Conservation (phyloP, 2,113 vertebrate species). For the Amazona vittata region DNA sequence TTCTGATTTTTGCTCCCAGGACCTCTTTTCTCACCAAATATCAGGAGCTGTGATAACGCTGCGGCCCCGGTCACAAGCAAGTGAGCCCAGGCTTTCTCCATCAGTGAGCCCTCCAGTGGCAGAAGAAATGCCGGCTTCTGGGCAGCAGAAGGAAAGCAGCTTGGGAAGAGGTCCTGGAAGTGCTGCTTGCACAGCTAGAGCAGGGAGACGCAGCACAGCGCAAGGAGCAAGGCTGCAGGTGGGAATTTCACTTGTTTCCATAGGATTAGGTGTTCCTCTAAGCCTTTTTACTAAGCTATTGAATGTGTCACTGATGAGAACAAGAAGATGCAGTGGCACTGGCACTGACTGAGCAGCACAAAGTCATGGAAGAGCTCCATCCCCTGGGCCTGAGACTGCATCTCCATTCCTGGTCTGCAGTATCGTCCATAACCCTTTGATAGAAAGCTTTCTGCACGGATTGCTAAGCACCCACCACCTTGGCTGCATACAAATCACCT, state of each 20-base stretch:
- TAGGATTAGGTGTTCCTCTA: neutral
- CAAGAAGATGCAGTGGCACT: neutral
- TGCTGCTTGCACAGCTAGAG: neutral
- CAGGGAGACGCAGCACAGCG: neutral
- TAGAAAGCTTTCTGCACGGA: neutral
- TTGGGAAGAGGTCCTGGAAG: neutral
- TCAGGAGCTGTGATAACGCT: neutral
- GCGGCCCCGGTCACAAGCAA: neutral
- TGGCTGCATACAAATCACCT: neutral
- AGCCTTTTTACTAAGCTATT: neutral
- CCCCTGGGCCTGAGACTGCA: neutral
- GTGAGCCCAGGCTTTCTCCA: neutral
- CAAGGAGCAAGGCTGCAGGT: neutral
- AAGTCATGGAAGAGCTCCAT: neutral
- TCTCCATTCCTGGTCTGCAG: neutral
- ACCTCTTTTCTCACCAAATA: neutral
- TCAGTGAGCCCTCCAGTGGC: accelerated
- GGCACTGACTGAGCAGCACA: neutral
- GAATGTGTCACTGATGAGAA: neutral
- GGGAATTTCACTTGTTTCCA: neutral
- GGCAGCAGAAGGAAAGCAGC: neutral
- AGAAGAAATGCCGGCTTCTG: neutral
- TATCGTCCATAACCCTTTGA: neutral
- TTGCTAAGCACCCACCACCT: neutral
- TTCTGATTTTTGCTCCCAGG: neutral